Base-by-base conservation (phyloP, 2,888 invertebrate species). In the Neuroscelio doddi region DNA sequence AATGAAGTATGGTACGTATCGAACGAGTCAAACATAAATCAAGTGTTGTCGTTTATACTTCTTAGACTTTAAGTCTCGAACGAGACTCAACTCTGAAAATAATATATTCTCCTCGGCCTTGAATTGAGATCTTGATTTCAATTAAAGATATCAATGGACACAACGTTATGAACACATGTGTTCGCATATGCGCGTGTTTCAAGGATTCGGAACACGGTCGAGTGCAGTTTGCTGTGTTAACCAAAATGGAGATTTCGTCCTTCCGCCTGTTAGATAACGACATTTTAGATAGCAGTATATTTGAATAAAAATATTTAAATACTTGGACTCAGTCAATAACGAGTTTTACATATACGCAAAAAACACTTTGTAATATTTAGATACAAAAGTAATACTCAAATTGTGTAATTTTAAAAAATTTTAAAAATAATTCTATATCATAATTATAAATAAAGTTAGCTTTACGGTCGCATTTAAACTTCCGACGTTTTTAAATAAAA, bases 121-220 rank as follows among this genome's bases (percentile, higher is more conserved):
- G 61, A 53, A 49, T 12, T 21, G 8, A 49, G 61, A 47, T 61
- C 61, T 61, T 61, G 61, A 61, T 53, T 61, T 53, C 53, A 55
- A 61, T 61, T 61, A 49, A 47, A 61, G 53, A 53, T 47, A 38
- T 52, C 61, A 50, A 55, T 61, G 53, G 53, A 53, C 42, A 49
- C 36, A 52, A 49, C 49, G 44, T 61, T 55, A 32, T 42, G 47
- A 30, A 9, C 51, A 41, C 10, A 5, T 47, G 42, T 38, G 44
- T 45, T 44, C 32, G 38, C 44, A 42, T 29, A 45, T 41, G 47
- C 16, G 21, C 21, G 2, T 5, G 12, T 41, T 46, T 62, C 55
- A 63, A 63, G 63, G 63, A 63, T 63, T 63, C 56, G 38, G 56
- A 51, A 63, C 63, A 63, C 52, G 63, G 63, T 27, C 63, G 27